phyloP scores from a whole-genome alignment of 2,888 invertebrate genomes.

The Brachylomia viminalis region DNA sequence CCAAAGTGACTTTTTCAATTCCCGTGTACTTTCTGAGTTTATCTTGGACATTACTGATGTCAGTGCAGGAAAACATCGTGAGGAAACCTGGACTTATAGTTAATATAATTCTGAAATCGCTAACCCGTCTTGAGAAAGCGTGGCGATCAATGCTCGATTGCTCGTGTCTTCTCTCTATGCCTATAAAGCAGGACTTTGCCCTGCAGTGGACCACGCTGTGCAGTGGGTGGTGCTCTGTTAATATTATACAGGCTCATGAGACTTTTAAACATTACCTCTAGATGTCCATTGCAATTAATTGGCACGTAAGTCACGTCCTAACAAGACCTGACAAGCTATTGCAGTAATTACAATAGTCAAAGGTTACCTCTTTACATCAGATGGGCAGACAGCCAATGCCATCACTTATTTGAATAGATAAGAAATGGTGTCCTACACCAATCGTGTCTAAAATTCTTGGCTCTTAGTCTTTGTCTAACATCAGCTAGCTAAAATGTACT shows the following conservation, averaged over 20 bases:
- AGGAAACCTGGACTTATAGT: too few relatives aligned
- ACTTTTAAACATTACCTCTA: neutral
- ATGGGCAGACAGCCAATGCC: constrained; percentile 50
- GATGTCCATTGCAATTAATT: constrained; percentile 20
- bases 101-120: too few relatives aligned
- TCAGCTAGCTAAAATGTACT: neutral
- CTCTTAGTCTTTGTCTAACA: neutral
- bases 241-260: neutral
- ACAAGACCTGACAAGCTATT: constrained; percentile 8
- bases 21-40: too few relatives aligned
- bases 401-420: constrained; percentile 32
- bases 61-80: too few relatives aligned
- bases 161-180: too few relatives aligned
- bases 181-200: too few relatives aligned
- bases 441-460: constrained; percentile 1
- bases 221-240: too few relatives aligned
- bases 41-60: too few relatives aligned
- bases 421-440: neutral
- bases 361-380: constrained; percentile 6
- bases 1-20: too few relatives aligned
- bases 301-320: constrained; percentile 17
- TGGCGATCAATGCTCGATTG: too few relatives aligned
- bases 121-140: too few relatives aligned
- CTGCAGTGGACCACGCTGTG: too few relatives aligned
- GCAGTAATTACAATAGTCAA: constrained; percentile 21